Conservation (phyloP, 2,888 invertebrate species). For the Heterodera filipjevi region DNA sequence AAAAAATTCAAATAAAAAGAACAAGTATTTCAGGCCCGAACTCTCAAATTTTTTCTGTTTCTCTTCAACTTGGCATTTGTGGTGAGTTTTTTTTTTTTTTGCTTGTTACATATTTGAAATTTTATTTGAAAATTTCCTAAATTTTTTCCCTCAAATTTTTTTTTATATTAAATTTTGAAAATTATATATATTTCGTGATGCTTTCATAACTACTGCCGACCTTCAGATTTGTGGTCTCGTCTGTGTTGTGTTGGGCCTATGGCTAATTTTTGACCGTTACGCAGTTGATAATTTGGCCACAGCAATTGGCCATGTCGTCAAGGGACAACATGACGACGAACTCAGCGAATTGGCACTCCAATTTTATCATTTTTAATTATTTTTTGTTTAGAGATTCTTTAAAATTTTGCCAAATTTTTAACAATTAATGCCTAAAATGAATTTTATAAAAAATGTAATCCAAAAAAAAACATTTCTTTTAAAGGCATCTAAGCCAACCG, state of each 20-base stretch:
- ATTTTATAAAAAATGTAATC: not conserved
- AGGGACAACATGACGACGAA: conserved; percentile 61
- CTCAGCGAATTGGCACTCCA: conserved; percentile 56
- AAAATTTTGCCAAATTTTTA: conserved; percentile 37
- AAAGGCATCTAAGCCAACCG: conserved; percentile 41
- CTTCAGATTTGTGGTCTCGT: conserved; percentile 64
- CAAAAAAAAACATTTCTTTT: not conserved
- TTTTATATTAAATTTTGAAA: conserved; percentile 20
- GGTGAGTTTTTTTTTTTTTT: conserved; percentile 40
- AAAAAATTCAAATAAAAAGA: not conserved
- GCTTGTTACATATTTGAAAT: not conserved
- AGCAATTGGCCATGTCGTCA: conserved; percentile 55
- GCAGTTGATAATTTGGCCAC: conserved; percentile 61
- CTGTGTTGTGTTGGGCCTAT: conserved; percentile 62
- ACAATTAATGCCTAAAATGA: not conserved
- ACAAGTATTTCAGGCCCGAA: conserved; percentile 45
- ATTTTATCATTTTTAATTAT: too few relatives aligned
- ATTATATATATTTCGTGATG: not conserved
- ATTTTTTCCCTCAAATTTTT: too few relatives aligned
- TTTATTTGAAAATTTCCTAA: not conserved
- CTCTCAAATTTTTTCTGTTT: conserved; percentile 64
- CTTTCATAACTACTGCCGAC: conserved; percentile 26
- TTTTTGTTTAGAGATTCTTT: conserved; percentile 1
- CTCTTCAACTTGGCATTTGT: conserved; percentile 64
- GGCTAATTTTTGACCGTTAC: conserved; percentile 62